Percentiles rank a stretch among this genome's conserved stretches.
These are phyloP conservation scores for Pectinophora gossypiella DNA, from an alignment of 1,140 invertebrate species.

Conservation along the genomic window DNA sequence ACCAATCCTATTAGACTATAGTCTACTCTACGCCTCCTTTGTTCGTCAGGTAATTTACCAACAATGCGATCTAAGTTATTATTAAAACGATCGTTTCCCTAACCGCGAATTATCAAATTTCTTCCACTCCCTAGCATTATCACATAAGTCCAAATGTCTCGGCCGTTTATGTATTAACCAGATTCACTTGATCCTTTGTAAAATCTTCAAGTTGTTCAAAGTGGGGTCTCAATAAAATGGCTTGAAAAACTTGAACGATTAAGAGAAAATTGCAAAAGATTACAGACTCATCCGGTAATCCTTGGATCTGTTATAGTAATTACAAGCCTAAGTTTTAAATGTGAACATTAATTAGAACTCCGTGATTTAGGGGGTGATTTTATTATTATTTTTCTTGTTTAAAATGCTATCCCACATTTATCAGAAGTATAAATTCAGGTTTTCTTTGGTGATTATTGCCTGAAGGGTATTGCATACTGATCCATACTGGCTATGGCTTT, in stretches of 20 bases:
- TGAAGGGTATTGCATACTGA: too few relatives aligned
- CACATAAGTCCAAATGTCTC: constrained; percentile 70
- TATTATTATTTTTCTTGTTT: too few relatives aligned
- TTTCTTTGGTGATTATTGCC: too few relatives aligned
- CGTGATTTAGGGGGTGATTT: constrained; percentile 35
- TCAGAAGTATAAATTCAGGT: too few relatives aligned
- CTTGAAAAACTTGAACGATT: constrained; percentile 41
- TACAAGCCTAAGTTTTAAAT: constrained; percentile 56
- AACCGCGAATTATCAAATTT: constrained; percentile 74
- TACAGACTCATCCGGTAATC: constrained; percentile 50
- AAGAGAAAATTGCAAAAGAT: constrained; percentile 67
- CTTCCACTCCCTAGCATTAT: constrained; percentile 66
- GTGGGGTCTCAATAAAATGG: constrained; percentile 20
- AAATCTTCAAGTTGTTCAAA: too few relatives aligned
- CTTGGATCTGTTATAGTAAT: constrained; percentile 56
- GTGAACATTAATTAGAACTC: constrained; percentile 44
- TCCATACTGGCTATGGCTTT: too few relatives aligned
- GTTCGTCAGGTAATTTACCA: constrained; percentile 38
- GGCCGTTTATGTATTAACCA: constrained; percentile 24
- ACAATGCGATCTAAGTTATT: constrained; percentile 59
- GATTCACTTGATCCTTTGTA: too few relatives aligned
- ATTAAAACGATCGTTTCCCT: constrained; percentile 67
- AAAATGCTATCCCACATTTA: too few relatives aligned
- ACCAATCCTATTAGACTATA: too few relatives aligned
- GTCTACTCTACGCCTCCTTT: not conserved